Evolutionary conservation across 35 echinoderm and acorn worm genomes (phyloP).

Genomic region (Strongylocentrotus purpuratus): DNA sequence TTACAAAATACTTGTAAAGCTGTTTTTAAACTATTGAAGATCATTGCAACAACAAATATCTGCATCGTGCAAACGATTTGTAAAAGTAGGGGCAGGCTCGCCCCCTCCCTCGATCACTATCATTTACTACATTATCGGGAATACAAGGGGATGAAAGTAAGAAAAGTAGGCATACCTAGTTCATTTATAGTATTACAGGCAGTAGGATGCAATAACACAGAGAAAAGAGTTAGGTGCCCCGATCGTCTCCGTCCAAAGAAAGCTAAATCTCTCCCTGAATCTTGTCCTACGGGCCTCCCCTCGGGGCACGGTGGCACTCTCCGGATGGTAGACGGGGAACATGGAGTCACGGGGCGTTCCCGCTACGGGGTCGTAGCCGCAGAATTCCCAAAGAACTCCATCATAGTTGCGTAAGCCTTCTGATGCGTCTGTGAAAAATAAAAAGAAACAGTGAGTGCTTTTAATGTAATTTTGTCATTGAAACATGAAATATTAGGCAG

Average conservation of each 20-base stretch:
- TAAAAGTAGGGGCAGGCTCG: too few species aligned
- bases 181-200: background rate
- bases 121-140: too few species aligned
- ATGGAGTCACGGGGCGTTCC: conserved; percentile 10
- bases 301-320: background rate
- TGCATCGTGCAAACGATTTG: too few species aligned
- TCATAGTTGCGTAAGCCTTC: background rate
- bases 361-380: background rate
- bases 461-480: too few species aligned
- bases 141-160: too few species aligned
- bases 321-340: conserved; percentile 34
- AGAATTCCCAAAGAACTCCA: background rate
- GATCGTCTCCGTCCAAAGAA: background rate
- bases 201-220: background rate
- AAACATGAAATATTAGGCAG: too few species aligned
- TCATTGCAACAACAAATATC: too few species aligned
- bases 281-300: background rate
- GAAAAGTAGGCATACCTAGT: background rate
- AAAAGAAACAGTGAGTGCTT: background rate
- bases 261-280: conserved; percentile 23
- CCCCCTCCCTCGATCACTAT: too few species aligned
- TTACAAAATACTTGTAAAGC: too few species aligned
- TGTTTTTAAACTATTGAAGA: too few species aligned
- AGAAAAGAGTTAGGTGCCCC: background rate
- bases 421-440: background rate